Percentiles rank a stretch among this genome's conserved stretches.
Evolutionary conservation across 2,797 vertebrate genomes (phyloP).

Genomic region (Chelonia mydas): DNA sequence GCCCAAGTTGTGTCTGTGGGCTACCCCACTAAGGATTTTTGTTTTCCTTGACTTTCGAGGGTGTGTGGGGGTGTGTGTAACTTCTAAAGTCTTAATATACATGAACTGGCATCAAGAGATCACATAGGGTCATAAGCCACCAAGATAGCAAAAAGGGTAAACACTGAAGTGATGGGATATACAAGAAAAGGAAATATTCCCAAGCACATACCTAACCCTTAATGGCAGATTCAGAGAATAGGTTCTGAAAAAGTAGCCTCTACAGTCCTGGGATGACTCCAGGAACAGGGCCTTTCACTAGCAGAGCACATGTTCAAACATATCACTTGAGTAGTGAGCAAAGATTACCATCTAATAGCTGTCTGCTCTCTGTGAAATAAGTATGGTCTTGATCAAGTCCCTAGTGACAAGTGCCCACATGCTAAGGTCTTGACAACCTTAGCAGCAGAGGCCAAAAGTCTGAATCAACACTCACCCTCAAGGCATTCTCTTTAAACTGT

Average conservation of each 20-base stretch:
- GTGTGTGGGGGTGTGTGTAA: no score
- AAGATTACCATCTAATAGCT: background rate
- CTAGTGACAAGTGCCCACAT: background rate
- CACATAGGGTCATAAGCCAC: background rate
- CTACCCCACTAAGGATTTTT: background rate
- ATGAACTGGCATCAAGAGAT: background rate
- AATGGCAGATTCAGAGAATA: background rate
- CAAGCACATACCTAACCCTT: background rate
- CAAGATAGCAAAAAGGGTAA: background rate
- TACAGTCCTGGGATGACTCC: background rate
- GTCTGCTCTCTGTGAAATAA: slow-evolving; percentile 12
- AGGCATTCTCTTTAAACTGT: background rate
- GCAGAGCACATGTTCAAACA: background rate
- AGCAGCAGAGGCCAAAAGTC: slow-evolving; percentile 42
- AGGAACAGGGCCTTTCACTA: background rate
- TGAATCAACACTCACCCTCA: background rate
- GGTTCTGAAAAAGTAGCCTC: background rate
- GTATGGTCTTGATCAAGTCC: slow-evolving; percentile 54
- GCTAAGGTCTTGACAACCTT: slow-evolving; percentile 40
- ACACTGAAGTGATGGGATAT: background rate
- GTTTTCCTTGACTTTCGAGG: background rate
- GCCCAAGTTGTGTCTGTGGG: background rate
- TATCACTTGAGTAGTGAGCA: background rate
- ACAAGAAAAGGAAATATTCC: background rate
- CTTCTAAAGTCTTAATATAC: background rate